Evolutionary conservation across 2,888 invertebrate genomes (phyloP), one percentile per base, ranked within the genome.

Genomic region (Tribolium freemani): DNA sequence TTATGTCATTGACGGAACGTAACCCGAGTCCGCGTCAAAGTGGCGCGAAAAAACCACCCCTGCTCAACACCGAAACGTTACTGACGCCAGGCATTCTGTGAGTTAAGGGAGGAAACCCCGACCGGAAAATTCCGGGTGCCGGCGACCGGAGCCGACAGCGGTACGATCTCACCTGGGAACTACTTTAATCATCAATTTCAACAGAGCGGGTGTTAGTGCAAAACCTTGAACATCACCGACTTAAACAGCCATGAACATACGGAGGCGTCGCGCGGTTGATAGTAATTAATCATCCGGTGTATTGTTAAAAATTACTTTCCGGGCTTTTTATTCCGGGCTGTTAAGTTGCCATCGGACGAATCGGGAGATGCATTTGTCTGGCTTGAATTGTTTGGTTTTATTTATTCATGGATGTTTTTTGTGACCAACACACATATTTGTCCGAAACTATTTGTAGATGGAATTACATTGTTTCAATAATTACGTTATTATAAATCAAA

Each of bases 41-140:
- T 44, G 66, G 50, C 54, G 56, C 44, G 63, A 58, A 69, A 78
- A 82, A 79, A 74, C 80, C 79, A 78, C 81, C 82, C 83, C 81
- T 78, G 67, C 75, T 70, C 79, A 79, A 74, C 75, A 78, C 81
- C 83, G 81, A 80, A 82, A 79, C 82, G 82, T 82, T 84, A 86
- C 86, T 86, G 85, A 83, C 84, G 84, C 83, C 84, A 83, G 82
- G 82, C 84, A 77, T 83, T 83, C 83, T 82, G 79, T 80, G 77
- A 80, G 79, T 79, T 77, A 77, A 81, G 81, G 84, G 83, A 82
- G 84, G 83, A 84, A 84, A 84, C 83, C 83, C 83, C 78, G 46
- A 26, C 75, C 73, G 76, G 71, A 79, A 74, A 76, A 69, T 21
- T 66, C 74, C 81, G 82, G 75, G 64, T 53, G 46, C 38, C 44